Evolutionary conservation across 35 echinoderm and acorn worm species (phyloP).

Genomic region (Acanthaster planci): DNA sequence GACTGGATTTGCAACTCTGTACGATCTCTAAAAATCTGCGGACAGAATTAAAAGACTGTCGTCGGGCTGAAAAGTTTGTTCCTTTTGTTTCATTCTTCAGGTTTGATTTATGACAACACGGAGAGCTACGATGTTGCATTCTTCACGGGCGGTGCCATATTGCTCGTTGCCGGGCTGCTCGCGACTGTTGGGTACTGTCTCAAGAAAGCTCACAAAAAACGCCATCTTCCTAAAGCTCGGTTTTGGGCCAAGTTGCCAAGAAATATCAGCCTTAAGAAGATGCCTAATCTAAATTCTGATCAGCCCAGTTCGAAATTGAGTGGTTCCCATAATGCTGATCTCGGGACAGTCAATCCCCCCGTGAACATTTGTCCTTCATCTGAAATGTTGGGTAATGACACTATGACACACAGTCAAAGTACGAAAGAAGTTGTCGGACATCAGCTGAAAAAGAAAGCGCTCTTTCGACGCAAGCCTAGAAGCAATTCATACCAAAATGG

Average conservation of each 20-base stretch:
- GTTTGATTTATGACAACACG: slow-evolving; percentile 24
- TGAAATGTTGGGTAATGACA: background rate
- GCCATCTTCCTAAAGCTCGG: background rate
- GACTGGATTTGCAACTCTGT: no score
- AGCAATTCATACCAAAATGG: no score
- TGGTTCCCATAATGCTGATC: background rate
- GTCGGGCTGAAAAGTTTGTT: no score
- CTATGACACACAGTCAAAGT: background rate
- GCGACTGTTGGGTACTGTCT: background rate
- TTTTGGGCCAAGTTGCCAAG: background rate
- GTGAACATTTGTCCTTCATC: background rate
- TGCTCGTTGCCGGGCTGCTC: background rate
- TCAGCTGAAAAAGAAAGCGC: background rate
- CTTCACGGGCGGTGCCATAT: background rate
- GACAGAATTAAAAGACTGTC: no score
- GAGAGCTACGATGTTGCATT: slow-evolving; percentile 14
- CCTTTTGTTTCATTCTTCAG: slow-evolving; percentile 20
- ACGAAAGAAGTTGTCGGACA: background rate
- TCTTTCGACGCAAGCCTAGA: no score
- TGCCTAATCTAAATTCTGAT: background rate
- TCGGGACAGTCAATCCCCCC: background rate
- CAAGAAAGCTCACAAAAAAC: background rate
- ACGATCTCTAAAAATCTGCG: no score
- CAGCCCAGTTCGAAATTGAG: background rate
- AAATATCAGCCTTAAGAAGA: background rate